Evolutionary conservation across 2,113 vertebrate genomes (phyloP).

Genomic region (Corynorhinus townsendii): DNA sequence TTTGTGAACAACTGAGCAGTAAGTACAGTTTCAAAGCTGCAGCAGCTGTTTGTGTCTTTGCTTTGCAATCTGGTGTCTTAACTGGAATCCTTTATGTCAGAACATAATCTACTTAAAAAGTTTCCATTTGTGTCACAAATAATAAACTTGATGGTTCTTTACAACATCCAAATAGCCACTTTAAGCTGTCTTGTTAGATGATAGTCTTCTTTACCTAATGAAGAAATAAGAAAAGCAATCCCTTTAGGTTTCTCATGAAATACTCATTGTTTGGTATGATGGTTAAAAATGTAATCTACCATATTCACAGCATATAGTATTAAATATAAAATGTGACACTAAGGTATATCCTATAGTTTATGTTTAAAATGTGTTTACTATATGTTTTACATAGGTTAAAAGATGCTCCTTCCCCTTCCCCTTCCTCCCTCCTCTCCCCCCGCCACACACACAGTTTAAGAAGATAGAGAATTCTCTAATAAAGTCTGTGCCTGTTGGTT

Average conservation of each 20-base stretch:
- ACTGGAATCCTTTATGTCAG: conserved; percentile 53
- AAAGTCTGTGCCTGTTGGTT: neutral
- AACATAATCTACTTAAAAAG: conserved; percentile 62
- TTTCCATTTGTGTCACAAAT: conserved; percentile 52
- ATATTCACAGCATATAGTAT: neutral
- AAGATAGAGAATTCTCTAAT: neutral
- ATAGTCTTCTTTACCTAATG: neutral
- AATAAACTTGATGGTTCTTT: conserved; percentile 56
- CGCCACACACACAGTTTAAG: neutral
- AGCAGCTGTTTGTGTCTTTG: conserved; percentile 31
- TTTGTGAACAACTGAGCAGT: conserved; percentile 51
- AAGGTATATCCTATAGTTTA: neutral
- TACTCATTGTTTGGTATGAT: neutral
- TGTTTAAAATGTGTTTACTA: neutral
- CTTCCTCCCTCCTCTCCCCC: accelerated
- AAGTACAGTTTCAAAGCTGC: conserved; percentile 57
- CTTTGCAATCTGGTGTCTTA: conserved; percentile 56
- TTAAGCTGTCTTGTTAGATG: conserved; percentile 26
- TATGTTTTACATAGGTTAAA: neutral
- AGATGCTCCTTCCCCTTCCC: neutral
- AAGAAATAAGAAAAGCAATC: neutral
- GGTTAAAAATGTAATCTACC: neutral
- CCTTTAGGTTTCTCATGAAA: conserved; percentile 3
- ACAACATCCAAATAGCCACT: conserved; percentile 5
- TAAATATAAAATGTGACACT: neutral